These are phyloP conservation scores for Passer domesticus DNA, from an alignment of 2,113 vertebrate genomes.

Conservation along the genomic window DNA sequence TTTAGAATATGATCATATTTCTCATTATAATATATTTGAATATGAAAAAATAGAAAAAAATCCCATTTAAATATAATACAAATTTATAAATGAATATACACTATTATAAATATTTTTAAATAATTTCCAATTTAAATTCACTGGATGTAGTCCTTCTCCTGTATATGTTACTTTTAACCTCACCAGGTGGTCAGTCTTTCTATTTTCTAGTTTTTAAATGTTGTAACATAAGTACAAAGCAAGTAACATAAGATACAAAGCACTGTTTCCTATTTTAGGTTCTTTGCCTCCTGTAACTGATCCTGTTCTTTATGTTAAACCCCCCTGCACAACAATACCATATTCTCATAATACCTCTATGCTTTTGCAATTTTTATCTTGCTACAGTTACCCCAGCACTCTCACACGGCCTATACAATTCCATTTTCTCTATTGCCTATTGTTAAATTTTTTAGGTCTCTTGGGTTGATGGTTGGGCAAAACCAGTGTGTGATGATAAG, in stretches of 20 bases:
- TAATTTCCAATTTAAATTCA: background rate
- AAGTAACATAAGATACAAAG: background rate
- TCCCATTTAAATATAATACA: background rate
- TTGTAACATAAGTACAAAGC: background rate
- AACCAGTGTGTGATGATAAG: background rate
- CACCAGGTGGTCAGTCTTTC: background rate
- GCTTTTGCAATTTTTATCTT: background rate
- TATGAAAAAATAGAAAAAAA: background rate
- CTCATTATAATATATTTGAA: background rate
- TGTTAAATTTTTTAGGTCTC: background rate
- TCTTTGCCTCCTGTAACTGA: background rate
- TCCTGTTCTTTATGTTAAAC: background rate
- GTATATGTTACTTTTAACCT: background rate
- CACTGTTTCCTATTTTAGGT: background rate
- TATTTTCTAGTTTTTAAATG: background rate
- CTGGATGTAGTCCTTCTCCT: background rate
- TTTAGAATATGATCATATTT: background rate
- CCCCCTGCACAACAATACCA: background rate
- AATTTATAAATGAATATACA: too few species aligned
- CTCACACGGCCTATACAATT: background rate
- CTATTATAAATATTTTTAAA: too few species aligned
- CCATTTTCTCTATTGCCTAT: background rate
- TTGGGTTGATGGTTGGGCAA: background rate
- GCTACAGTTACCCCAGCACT: background rate
- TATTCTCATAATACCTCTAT: background rate